Evolutionary conservation across 2,113 vertebrate species (phyloP).

Genomic region (Pseudorhombus dupliciocellatus): DNA sequence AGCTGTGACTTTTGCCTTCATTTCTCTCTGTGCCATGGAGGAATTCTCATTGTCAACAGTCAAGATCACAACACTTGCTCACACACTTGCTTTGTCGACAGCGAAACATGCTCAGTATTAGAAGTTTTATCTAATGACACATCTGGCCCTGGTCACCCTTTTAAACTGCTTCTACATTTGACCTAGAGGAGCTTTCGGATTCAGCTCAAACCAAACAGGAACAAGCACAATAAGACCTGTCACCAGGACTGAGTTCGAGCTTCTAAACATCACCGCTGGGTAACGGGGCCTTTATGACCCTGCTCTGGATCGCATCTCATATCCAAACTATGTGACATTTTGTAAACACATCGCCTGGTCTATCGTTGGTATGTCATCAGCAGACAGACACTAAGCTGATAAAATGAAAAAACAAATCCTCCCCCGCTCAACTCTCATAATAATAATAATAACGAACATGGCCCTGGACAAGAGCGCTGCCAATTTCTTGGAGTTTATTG

Average conservation of each 20-base stretch:
- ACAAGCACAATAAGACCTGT: conserved; percentile 29
- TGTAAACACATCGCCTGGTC: conserved; percentile 1
- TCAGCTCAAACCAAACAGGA: conserved; percentile 41
- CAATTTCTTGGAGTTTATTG: conserved; percentile 20
- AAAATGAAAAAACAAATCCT: conserved; percentile 18
- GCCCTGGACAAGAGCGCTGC: conserved; percentile 1
- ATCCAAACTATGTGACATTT: neutral
- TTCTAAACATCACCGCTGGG: neutral
- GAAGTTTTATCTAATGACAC: conserved; percentile 37
- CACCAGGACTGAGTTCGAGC: conserved; percentile 10
- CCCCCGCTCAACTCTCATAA: conserved; percentile 12
- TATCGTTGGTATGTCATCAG: conserved; percentile 4
- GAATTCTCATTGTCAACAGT: conserved; percentile 60
- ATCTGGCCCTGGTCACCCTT: conserved; percentile 26
- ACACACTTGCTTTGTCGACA: conserved; percentile 31
- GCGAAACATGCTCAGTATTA: conserved; percentile 41
- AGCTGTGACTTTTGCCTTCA: conserved; percentile 45
- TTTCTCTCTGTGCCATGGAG: conserved; percentile 42
- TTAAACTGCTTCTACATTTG: conserved; percentile 10
- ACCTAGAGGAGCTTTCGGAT: conserved; percentile 13
- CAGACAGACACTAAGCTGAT: conserved; percentile 32
- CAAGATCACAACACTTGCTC: conserved; percentile 58
- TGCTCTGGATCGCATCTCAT: neutral
- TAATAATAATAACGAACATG: conserved; percentile 5
- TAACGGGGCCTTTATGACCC: neutral